phyloP scores from a whole-genome alignment of 2,797 vertebrate genomes.

The Cuniculus paca region DNA sequence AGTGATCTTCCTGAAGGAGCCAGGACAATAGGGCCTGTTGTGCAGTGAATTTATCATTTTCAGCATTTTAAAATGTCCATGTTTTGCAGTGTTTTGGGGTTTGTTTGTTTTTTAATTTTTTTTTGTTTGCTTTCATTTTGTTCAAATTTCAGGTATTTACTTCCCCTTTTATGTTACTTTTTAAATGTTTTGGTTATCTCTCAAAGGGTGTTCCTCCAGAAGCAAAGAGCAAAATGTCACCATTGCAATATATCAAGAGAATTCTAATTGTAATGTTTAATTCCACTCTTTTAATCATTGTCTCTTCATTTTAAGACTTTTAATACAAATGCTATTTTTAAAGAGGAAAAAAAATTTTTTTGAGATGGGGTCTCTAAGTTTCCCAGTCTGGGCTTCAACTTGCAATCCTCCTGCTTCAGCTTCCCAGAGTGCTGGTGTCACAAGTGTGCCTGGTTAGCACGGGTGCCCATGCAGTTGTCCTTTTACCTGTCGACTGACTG shows the following conservation, averaged over 20 bases:
- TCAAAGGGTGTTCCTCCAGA: slow-evolving; percentile 88
- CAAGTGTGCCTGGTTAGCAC: background rate
- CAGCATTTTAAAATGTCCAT: slow-evolving; percentile 89
- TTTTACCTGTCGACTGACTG: no score
- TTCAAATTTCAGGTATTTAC: slow-evolving; percentile 92
- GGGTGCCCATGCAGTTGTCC: background rate
- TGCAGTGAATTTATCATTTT: slow-evolving; percentile 90
- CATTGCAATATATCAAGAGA: slow-evolving; percentile 94
- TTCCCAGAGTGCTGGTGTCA: background rate
- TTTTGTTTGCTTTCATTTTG: slow-evolving; percentile 85
- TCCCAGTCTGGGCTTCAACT: background rate
- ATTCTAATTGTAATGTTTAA: slow-evolving; percentile 95
- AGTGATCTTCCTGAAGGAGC: slow-evolving; percentile 88
- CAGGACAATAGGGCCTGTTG: slow-evolving; percentile 91
- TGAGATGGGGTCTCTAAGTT: background rate
- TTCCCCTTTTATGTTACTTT: slow-evolving; percentile 85
- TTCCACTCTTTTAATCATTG: slow-evolving; percentile 91
- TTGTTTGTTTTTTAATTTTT: no score
- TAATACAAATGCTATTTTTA: slow-evolving; percentile 97
- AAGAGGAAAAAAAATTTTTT: no score
- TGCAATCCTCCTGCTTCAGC: background rate
- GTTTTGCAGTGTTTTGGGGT: slow-evolving; percentile 88
- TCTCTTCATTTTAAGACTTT: slow-evolving; percentile 95
- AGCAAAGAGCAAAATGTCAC: slow-evolving; percentile 90
- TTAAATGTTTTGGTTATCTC: slow-evolving; percentile 80